These are phyloP conservation scores for Hydrozoanthus tunicans DNA, from an alignment of 64 coral and sea anemone genomes.

Conservation along the genomic window DNA sequence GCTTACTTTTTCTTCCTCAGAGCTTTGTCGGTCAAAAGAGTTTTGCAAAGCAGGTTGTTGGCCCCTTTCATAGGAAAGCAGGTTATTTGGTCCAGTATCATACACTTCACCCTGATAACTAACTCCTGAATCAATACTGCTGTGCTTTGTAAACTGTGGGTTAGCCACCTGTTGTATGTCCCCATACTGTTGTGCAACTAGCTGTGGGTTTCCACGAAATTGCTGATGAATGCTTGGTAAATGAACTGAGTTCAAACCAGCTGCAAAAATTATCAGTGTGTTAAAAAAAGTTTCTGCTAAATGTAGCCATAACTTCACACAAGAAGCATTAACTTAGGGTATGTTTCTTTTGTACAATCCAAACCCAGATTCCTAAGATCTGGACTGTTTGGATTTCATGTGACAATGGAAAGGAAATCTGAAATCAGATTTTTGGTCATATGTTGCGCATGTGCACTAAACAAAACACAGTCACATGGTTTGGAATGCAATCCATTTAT, in stretches of 20 bases:
- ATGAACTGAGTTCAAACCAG: conserved; percentile 84
- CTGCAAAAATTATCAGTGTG: conserved; percentile 3
- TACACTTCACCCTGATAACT: conserved; percentile 35
- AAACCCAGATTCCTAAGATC: too few relatives aligned
- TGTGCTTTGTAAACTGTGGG: conserved; percentile 1
- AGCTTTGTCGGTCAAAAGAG: neutral
- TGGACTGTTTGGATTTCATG: too few relatives aligned
- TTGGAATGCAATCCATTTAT: neutral
- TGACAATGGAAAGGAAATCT: too few relatives aligned
- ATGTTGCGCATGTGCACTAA: neutral
- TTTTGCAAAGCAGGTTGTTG: neutral
- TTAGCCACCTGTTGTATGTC: neutral
- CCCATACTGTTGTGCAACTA: conserved; percentile 39
- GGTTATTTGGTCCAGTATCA: conserved; percentile 15
- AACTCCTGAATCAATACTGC: neutral
- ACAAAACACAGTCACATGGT: neutral
- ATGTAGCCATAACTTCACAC: too few relatives aligned
- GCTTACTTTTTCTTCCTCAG: neutral
- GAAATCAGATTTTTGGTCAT: neutral
- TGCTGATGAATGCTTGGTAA: conserved; percentile 63
- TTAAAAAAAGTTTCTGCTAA: too few relatives aligned
- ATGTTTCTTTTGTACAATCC: too few relatives aligned
- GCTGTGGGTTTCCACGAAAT: conserved; percentile 48
- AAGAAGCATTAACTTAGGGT: too few relatives aligned
- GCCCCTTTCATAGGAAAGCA: neutral